Evolutionary conservation across 2,113 vertebrate genomes (phyloP), one percentile per base, ranked within the genome.

Genomic region (Neolamprologus ventralis): DNA sequence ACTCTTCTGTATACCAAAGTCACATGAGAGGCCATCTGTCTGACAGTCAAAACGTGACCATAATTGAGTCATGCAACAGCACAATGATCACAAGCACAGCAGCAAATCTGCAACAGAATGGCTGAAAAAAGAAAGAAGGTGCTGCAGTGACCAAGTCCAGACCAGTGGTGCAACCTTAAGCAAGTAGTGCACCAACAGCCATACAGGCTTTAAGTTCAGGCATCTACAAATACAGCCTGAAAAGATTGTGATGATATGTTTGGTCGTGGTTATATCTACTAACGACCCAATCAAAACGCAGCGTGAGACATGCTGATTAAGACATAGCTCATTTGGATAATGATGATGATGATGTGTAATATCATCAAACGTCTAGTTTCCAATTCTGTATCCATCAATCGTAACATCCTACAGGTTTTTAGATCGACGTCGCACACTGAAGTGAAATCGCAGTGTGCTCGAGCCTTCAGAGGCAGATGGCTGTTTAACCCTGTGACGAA

Each of bases 1-100:
- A 63, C 58, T 63, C 31, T 63, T 63, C 31, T 63, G 31, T 63
- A 63, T n/a, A 63, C 58, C 28, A 63, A 63, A 65, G 60, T 7
- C 31, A 65, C 31, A 1, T 12, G 60, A 65, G 31, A 35, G 6
- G 3, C 60, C 31, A 65, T 65, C 60, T 65, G 60, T 63, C 31
- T 63, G 31, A 35, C 31, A 63, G 58, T 63, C 58, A 63, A 63
- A 63, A n/a, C 0, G 2, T 63, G 58, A 2, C 17, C 58, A 7
- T 5, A 35, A 7, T 35, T 7, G 31, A 12, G 58, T 63, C 31
- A 0, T 63, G 58, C 58, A 63, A 63, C 17, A 63, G 9, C 9
- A 63, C 31, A 63, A 63, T 63, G 16, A 63, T 63, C 58, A 5
- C 58, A 63, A 63, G 31, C 58, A 63, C 58, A 19, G 28, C 28